Conservation (phyloP, 1,140 invertebrate species). For the Drosophila pruinosa region DNA sequence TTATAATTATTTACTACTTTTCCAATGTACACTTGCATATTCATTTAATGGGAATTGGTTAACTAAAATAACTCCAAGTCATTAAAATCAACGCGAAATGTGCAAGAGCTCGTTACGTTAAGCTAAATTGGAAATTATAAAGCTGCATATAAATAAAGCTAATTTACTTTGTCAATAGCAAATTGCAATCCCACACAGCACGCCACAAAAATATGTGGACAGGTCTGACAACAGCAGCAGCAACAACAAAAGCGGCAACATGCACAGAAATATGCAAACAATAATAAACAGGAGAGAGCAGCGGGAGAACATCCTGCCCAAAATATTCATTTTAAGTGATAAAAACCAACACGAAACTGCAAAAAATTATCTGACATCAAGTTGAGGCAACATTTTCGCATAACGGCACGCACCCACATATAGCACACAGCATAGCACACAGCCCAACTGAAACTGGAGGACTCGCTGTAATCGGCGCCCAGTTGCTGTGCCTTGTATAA, state of each 20-base stretch:
- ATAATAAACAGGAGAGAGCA: constrained; percentile 1
- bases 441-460: not conserved
- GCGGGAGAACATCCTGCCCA: constrained; percentile 24
- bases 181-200: constrained; percentile 51
- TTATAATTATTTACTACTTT: not conserved
- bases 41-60: not conserved
- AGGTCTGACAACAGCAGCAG: not conserved
- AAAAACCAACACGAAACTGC: constrained; percentile 47
- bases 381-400: not conserved
- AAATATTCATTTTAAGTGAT: constrained; percentile 58
- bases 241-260: not conserved
- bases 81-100: too few relatives aligned
- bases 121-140: constrained; percentile 21
- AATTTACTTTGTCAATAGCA: constrained; percentile 65
- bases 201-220: constrained; percentile 54
- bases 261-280: constrained; percentile 25
- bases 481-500: constrained; percentile 63
- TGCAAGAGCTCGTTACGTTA: not conserved
- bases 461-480: constrained; percentile 49
- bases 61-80: too few relatives aligned
- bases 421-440: not conserved
- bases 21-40: too few relatives aligned
- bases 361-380: constrained; percentile 30
- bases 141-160: constrained; percentile 64
- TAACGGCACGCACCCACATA: not conserved